phyloP scores from a whole-genome alignment of 1,140 invertebrate genomes.

The Mamestra configurata region DNA sequence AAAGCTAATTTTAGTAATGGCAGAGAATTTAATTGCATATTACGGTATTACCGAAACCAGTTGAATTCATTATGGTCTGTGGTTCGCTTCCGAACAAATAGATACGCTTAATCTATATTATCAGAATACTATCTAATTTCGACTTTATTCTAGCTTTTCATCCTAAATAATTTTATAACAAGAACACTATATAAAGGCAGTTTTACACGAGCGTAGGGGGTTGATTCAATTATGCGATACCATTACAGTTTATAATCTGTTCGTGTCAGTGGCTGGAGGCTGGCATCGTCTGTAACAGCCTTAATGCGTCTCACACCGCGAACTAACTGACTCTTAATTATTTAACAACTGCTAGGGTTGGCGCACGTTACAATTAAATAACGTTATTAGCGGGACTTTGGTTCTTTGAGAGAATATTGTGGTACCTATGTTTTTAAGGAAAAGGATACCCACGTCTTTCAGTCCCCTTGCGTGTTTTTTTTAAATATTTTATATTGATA shows the following conservation, averaged over 20 bases:
- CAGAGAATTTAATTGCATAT: conserved; percentile 11
- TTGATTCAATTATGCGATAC: conserved; percentile 6
- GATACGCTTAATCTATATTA: conserved; percentile 5
- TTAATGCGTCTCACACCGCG: conserved; percentile 69
- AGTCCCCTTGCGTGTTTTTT: too few relatives aligned
- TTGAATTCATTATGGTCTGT: conserved; percentile 20
- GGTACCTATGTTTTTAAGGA: not conserved
- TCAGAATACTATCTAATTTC: not conserved
- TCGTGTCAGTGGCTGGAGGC: conserved; percentile 15
- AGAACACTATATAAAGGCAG: not conserved
- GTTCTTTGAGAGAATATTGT: not conserved
- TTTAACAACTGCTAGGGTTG: conserved; percentile 63
- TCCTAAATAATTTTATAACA: not conserved
- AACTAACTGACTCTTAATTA: conserved; percentile 78
- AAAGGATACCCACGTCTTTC: not conserved
- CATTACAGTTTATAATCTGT: conserved; percentile 27
- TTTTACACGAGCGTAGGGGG: conserved; percentile 3
- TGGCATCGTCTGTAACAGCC: conserved; percentile 41
- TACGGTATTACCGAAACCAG: conserved; percentile 28
- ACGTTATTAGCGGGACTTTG: not conserved
- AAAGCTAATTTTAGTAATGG: conserved; percentile 36
- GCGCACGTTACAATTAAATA: conserved; percentile 3
- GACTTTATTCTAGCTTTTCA: not conserved
- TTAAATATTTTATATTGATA: too few relatives aligned
- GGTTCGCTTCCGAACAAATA: conserved; percentile 30